phyloP scores from a whole-genome alignment of 2,113 vertebrate species.

The Thunnus thynnus region DNA sequence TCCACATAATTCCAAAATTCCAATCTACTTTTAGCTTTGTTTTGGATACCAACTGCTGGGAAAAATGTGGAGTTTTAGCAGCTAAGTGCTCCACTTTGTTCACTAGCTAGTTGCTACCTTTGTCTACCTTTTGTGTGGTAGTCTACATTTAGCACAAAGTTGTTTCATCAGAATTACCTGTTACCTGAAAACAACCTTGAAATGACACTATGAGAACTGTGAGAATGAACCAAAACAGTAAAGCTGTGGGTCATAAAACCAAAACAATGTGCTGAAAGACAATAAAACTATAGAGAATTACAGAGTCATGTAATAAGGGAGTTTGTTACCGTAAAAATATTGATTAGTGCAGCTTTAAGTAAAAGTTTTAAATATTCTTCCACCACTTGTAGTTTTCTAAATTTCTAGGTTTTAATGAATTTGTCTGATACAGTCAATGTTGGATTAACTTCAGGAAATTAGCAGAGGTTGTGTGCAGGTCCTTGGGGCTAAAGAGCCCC shows the following conservation, averaged over 20 bases:
- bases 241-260: background rate
- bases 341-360: background rate
- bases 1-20: no score
- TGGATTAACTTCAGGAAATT: background rate
- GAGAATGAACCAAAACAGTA: background rate
- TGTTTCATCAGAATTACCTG: no score
- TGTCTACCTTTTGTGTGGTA: no score
- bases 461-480: background rate
- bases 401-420: background rate
- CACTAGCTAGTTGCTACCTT: background rate
- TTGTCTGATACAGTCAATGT: background rate
- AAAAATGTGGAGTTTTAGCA: no score
- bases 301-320: background rate
- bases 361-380: background rate
- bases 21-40: no score
- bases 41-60: no score
- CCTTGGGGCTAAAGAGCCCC: background rate
- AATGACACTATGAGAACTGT: no score
- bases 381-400: background rate
- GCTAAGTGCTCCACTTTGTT: no score
- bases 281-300: background rate
- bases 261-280: background rate
- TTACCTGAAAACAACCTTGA: no score
- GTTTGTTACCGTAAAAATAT: no score
- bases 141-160: no score